phyloP scores from a whole-genome alignment of 2,797 vertebrate genomes.

The Cyprinodon diabolis region DNA sequence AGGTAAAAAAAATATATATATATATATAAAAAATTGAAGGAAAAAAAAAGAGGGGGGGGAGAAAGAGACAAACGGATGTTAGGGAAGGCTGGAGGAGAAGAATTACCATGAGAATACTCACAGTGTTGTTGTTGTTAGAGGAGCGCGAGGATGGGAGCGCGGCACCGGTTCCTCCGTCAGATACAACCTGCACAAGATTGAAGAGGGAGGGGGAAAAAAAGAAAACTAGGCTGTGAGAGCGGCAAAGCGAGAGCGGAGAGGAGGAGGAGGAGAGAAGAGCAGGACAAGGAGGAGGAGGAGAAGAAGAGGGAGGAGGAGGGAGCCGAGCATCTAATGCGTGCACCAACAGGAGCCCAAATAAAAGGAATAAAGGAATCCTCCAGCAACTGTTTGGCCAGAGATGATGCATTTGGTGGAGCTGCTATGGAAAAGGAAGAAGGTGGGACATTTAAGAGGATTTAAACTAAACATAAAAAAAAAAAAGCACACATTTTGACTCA shows the following conservation, averaged over 20 bases:
- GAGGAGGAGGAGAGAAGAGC: constrained; percentile 59
- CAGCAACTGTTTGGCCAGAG: constrained; percentile 50
- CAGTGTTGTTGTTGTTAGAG: constrained; percentile 73
- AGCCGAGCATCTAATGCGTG: constrained; percentile 72
- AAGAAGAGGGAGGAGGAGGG: constrained; percentile 53
- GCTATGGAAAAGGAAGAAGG: constrained; percentile 34
- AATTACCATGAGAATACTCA: constrained; percentile 81
- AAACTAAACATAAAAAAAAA: constrained; percentile 8
- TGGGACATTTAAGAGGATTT: constrained; percentile 65
- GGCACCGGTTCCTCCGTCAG: constrained; percentile 74
- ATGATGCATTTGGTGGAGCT: constrained; percentile 35
- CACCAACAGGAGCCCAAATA: constrained; percentile 73
- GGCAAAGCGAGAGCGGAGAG: constrained; percentile 62
- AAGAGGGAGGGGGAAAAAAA: constrained; percentile 57
- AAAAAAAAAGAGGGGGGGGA: not conserved
- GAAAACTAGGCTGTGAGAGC: constrained; percentile 72
- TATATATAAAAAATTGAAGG: not conserved
- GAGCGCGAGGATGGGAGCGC: constrained; percentile 66
- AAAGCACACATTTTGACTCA: constrained; percentile 59
- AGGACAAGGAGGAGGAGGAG: constrained; percentile 56
- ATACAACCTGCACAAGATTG: constrained; percentile 76
- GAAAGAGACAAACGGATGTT: constrained; percentile 35
- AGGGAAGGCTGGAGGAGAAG: constrained; percentile 38
- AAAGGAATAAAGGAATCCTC: constrained; percentile 74
- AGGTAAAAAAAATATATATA: constrained; percentile 37